phyloP scores from a whole-genome alignment of 2,797 vertebrate genomes.

The Cottoperca gobio region DNA sequence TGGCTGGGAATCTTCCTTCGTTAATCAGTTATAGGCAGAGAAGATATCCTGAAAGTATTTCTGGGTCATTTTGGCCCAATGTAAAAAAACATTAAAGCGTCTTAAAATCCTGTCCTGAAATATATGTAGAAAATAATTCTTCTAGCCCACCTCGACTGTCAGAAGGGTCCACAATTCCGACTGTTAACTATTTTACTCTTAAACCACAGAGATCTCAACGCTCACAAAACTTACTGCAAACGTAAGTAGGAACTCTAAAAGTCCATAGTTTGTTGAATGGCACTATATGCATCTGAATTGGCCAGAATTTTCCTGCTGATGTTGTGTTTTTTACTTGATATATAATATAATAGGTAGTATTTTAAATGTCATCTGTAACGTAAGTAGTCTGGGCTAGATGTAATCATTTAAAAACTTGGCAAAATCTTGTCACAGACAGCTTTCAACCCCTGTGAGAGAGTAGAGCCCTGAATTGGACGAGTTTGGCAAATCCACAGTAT shows the following conservation, averaged over 20 bases:
- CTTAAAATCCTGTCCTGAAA: constrained; percentile 8
- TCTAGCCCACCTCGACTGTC: constrained; percentile 48
- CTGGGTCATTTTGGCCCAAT: not conserved
- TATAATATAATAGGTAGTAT: constrained; percentile 65
- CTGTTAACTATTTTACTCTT: constrained; percentile 70
- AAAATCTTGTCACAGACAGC: constrained; percentile 45
- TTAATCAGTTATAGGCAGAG: not conserved
- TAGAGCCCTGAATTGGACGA: constrained; percentile 45
- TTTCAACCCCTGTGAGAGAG: constrained; percentile 46
- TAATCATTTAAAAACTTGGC: constrained; percentile 61
- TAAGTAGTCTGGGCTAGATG: constrained; percentile 58
- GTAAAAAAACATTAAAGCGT: not conserved
- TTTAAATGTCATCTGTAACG: constrained; percentile 68
- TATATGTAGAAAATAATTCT: constrained; percentile 26
- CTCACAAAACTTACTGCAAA: constrained; percentile 43
- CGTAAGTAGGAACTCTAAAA: constrained; percentile 38
- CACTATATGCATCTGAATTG: constrained; percentile 65
- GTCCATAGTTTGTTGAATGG: constrained; percentile 50
- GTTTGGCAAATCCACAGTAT: constrained; percentile 55
- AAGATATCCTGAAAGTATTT: not conserved
- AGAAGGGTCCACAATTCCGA: constrained; percentile 73
- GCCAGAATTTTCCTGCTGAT: constrained; percentile 71
- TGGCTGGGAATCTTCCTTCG: not conserved
- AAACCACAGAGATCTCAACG: constrained; percentile 46
- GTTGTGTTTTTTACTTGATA: constrained; percentile 63